phyloP scores from a whole-genome alignment of 2,888 invertebrate species.

The Clitarchus hookeri region DNA sequence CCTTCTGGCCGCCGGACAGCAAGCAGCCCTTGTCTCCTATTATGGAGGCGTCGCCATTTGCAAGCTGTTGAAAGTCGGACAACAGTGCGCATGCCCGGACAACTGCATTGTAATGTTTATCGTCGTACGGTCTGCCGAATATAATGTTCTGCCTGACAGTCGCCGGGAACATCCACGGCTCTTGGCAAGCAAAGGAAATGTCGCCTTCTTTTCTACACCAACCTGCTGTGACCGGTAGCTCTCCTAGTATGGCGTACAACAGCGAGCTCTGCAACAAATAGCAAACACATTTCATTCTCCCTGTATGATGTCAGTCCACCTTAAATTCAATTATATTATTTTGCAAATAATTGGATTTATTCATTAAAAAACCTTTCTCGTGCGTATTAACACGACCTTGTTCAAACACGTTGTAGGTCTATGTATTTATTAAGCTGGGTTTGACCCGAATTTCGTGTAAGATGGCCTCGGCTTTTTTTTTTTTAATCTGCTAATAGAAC shows the following conservation, averaged over 20 bases:
- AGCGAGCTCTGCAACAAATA: background rate
- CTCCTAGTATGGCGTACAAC: background rate
- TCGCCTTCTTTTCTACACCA: constrained; percentile 42
- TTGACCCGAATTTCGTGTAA: too few relatives aligned
- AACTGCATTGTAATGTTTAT: background rate
- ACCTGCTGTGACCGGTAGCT: background rate
- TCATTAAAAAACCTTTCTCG: too few relatives aligned
- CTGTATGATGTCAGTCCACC: too few relatives aligned
- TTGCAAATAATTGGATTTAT: too few relatives aligned
- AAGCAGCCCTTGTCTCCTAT: background rate
- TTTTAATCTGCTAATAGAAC: too few relatives aligned
- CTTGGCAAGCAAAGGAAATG: background rate
- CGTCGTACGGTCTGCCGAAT: background rate
- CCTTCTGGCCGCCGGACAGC: constrained; percentile 3
- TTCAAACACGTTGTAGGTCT: too few relatives aligned
- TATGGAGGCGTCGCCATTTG: background rate
- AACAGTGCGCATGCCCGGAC: background rate
- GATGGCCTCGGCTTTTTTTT: too few relatives aligned
- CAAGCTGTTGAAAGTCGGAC: background rate
- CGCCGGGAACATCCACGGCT: background rate
- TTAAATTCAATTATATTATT: too few relatives aligned
- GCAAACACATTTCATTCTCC: too few relatives aligned
- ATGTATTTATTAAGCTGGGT: too few relatives aligned
- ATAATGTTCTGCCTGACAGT: background rate
- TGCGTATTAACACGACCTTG: too few relatives aligned